Conservation (phyloP, 2,797 vertebrate genomes). For the Aphelocoma californica region DNA sequence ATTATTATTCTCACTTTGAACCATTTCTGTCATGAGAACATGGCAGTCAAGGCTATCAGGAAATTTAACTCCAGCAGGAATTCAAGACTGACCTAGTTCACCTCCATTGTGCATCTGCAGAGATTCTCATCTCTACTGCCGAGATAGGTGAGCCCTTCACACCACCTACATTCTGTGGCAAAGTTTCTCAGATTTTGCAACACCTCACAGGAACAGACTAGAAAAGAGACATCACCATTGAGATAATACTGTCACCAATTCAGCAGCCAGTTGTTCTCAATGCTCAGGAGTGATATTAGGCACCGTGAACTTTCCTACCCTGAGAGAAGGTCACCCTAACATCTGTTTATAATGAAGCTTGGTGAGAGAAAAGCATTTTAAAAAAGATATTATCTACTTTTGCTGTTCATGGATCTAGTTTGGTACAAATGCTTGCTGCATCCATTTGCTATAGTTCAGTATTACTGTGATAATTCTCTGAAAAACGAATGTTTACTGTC, state of each 20-base stretch:
- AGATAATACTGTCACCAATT: neutral
- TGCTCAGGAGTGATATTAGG: neutral
- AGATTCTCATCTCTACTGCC: neutral
- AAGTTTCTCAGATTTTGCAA: neutral
- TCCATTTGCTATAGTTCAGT: neutral
- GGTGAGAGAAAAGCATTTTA: rapidly evolving
- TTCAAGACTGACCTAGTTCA: neutral
- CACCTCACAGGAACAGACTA: neutral
- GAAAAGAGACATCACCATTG: neutral
- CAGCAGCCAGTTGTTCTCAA: neutral
- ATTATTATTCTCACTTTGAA: neutral
- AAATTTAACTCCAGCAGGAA: neutral
- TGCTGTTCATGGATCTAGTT: neutral
- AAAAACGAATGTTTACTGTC: neutral
- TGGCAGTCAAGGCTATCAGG: neutral
- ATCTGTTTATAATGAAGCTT: neutral
- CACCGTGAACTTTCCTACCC: neutral
- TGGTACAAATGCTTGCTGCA: neutral
- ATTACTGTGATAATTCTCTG: neutral
- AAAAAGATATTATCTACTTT: neutral
- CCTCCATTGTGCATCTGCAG: neutral
- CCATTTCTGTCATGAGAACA: neutral
- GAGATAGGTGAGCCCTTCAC: neutral
- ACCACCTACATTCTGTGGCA: neutral
- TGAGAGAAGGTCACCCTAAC: neutral